Conservation (phyloP, 2,888 invertebrate species). For the Cremastinae sp. region DNA sequence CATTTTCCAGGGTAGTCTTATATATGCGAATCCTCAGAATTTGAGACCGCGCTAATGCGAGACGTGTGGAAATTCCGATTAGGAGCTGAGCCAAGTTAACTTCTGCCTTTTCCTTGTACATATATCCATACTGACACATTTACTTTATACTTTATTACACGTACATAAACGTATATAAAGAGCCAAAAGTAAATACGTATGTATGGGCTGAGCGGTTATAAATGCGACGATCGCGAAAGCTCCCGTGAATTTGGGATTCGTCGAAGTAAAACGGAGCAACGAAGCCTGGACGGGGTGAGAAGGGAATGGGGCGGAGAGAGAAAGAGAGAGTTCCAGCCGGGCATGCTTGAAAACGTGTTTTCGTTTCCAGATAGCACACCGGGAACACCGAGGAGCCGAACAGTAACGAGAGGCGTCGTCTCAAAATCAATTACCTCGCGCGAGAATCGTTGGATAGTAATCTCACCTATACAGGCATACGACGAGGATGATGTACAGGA, state of each 20-base stretch:
- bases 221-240: slow-evolving; percentile 55
- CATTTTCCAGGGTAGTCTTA: slow-evolving; percentile 4
- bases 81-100: slow-evolving; percentile 62
- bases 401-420: slow-evolving; percentile 48
- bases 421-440: slow-evolving; percentile 58
- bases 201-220: slow-evolving; percentile 24
- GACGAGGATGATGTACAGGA: slow-evolving; percentile 20
- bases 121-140: slow-evolving; percentile 41
- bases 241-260: slow-evolving; percentile 45
- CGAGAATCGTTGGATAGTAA: slow-evolving; percentile 46
- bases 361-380: slow-evolving; percentile 35
- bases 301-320: not conserved
- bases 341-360: slow-evolving; percentile 36
- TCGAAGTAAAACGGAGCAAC: slow-evolving; percentile 25
- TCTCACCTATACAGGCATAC: slow-evolving; percentile 13
- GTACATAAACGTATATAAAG: slow-evolving; percentile 2
- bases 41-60: slow-evolving; percentile 34
- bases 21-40: slow-evolving; percentile 45
- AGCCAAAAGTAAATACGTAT: not conserved
- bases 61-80: slow-evolving; percentile 60
- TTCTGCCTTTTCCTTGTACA: slow-evolving; percentile 44
- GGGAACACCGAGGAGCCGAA: slow-evolving; percentile 17
- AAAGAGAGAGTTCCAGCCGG: slow-evolving; percentile 1
- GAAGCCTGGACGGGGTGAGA: slow-evolving; percentile 8
- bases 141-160: slow-evolving; percentile 5